Evolutionary conservation across 2,888 invertebrate genomes (phyloP), one percentile per base, ranked within the genome.

Genomic region (Tiliacea citrago): DNA sequence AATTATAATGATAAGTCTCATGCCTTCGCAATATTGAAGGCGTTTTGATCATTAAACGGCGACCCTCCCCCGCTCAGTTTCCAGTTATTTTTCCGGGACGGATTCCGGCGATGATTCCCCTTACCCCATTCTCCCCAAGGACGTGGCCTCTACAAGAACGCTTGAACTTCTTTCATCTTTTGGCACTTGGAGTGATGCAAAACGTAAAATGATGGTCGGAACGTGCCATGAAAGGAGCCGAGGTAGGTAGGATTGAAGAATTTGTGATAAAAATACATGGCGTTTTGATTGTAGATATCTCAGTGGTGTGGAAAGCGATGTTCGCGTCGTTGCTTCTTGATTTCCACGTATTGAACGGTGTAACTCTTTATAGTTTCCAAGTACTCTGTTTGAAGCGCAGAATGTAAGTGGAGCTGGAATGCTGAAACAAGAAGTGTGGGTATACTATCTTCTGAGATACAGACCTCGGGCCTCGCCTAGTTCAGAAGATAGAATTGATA

Each of bases 1-100:
- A 96, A 95, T 96, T 95, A 96, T 95, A 94, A 95, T 92, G 95
- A 95, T 95, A 95, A 95, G 94, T 92, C 92, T 90, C 91, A 90
- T 92, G 93, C 92, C 94, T 93, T 93, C 93, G 94, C 93, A 93
- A 94, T 95, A 95, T 95, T 95, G 94, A 93, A 94, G 95, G 93
- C 94, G 94, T 94, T 94, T 93, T 94, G 94, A 95, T 95, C 95
- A 94, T 95, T 94, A 94, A 93, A 91, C 88, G 91, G 78, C 87
- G 51, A 75, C 75, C 60, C 77, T 51, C 84, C 85, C 87, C 90
- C 88, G 86, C 90, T 88, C 90, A 86, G 89, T 90, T 91, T 90
- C 90, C 86, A 89, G 90, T 91, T 92, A 93, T 93, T 94, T 94
- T 94, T 94, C 92, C 91, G 90, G 91, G 89, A 88, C 87, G 88